Percentiles rank a stretch among this genome's conserved stretches.
phyloP scores from a whole-genome alignment of 2,888 invertebrate species.

The Hypomecis atomaria region DNA sequence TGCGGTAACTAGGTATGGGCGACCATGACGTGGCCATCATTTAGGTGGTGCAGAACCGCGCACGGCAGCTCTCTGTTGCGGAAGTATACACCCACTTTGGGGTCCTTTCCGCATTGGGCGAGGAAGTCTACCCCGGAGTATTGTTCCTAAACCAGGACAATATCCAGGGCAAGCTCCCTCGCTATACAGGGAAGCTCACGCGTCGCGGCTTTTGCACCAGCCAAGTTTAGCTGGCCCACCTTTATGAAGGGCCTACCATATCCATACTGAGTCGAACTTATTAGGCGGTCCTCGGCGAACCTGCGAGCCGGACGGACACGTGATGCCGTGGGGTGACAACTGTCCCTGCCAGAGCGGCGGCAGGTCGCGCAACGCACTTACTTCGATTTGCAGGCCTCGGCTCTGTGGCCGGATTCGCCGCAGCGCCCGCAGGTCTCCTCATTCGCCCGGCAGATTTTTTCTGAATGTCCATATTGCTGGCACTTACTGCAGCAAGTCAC shows the following conservation, averaged over 20 bases:
- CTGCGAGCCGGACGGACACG: constrained; percentile 35
- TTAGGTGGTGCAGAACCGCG: no score
- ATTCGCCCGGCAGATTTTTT: constrained; percentile 40
- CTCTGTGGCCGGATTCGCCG: constrained; percentile 38
- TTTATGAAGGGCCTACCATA: neutral
- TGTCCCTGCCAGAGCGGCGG: constrained; percentile 29
- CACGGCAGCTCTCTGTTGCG: no score
- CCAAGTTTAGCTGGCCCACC: no score
- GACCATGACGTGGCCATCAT: no score
- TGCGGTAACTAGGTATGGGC: no score
- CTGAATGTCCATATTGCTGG: constrained; percentile 53
- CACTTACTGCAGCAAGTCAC: constrained; percentile 47
- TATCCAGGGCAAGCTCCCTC: no score
- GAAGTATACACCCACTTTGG: no score
- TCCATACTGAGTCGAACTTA: constrained; percentile 27
- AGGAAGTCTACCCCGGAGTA: no score
- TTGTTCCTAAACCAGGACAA: no score
- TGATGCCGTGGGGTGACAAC: constrained; percentile 38
- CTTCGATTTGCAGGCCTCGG: constrained; percentile 18
- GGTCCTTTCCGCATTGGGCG: no score
- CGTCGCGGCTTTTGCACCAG: no score
- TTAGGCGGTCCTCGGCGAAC: constrained; percentile 32
- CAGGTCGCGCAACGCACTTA: constrained; percentile 43
- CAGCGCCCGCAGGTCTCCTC: constrained; percentile 39
- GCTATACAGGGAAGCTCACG: no score